These are phyloP conservation scores for Neostethus bicornis DNA, from an alignment of 2,797 vertebrate genomes.

Conservation along the genomic window DNA sequence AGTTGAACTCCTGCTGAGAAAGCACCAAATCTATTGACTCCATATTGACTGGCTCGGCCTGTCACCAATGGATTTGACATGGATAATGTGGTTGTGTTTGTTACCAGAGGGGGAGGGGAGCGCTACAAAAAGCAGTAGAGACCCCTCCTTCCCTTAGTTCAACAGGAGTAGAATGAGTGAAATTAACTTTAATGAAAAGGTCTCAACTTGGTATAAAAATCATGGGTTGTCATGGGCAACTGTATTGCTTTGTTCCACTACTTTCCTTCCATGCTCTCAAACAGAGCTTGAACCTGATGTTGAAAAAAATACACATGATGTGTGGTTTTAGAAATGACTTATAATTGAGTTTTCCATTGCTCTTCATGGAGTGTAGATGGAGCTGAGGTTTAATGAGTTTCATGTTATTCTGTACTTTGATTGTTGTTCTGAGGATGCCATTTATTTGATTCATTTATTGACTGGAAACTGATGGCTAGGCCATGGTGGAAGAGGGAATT, in stretches of 20 bases:
- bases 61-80: slow-evolving; percentile 84
- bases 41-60: slow-evolving; percentile 79
- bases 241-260: slow-evolving; percentile 33
- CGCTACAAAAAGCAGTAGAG: slow-evolving; percentile 65
- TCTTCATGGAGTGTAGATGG: slow-evolving; percentile 40
- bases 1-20: slow-evolving; percentile 56
- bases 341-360: slow-evolving; percentile 58
- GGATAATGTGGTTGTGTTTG: slow-evolving; percentile 77
- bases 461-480: slow-evolving; percentile 63
- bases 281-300: slow-evolving; percentile 41
- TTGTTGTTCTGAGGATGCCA: slow-evolving; percentile 64
- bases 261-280: slow-evolving; percentile 22
- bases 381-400: slow-evolving; percentile 53
- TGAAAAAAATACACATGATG: slow-evolving; percentile 54
- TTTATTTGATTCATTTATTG: slow-evolving; percentile 77
- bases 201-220: slow-evolving; percentile 66
- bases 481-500: slow-evolving; percentile 55
- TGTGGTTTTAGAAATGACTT: slow-evolving; percentile 58
- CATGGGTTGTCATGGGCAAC: slow-evolving; percentile 75
- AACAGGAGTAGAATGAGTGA: slow-evolving; percentile 43
- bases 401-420: slow-evolving; percentile 71
- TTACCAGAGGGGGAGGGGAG: slow-evolving; percentile 61
- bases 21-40: slow-evolving; percentile 72
- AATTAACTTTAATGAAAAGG: slow-evolving; percentile 63
- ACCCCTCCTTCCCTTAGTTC: slow-evolving; percentile 58